Evolutionary conservation across 2,113 vertebrate species (phyloP).

Genomic region (Todiramphus saurophagus): DNA sequence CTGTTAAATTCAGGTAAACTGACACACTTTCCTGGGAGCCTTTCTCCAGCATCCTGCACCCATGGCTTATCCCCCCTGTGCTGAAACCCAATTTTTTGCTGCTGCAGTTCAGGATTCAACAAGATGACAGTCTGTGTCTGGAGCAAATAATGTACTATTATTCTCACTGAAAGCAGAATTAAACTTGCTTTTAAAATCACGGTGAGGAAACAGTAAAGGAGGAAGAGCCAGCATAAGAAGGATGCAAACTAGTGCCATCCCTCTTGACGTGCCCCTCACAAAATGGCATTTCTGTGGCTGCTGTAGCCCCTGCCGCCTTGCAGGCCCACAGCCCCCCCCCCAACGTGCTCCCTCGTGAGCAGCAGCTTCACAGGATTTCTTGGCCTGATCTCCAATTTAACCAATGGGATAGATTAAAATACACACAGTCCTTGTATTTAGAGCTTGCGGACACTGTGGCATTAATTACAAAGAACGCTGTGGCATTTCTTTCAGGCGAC

Average conservation of each 20-base stretch:
- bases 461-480: neutral
- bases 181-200: neutral
- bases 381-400: slow-evolving; percentile 28
- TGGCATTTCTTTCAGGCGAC: neutral
- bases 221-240: neutral
- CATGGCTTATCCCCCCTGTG: neutral
- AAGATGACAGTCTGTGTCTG: neutral
- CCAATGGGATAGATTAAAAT: neutral
- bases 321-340: neutral
- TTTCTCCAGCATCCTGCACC: neutral
- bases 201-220: neutral
- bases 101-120: slow-evolving; percentile 15
- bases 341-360: fast-evolving
- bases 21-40: neutral
- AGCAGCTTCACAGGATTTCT: neutral
- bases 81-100: neutral
- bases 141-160: neutral
- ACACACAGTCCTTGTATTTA: neutral
- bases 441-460: neutral
- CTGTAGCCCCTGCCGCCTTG: fast-evolving
- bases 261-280: neutral
- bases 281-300: neutral
- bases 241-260: neutral
- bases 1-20: slow-evolving; percentile 22
- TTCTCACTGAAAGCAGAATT: neutral